Evolutionary conservation across 2,888 invertebrate genomes (phyloP).

Genomic region (Mactromeris polynyma): DNA sequence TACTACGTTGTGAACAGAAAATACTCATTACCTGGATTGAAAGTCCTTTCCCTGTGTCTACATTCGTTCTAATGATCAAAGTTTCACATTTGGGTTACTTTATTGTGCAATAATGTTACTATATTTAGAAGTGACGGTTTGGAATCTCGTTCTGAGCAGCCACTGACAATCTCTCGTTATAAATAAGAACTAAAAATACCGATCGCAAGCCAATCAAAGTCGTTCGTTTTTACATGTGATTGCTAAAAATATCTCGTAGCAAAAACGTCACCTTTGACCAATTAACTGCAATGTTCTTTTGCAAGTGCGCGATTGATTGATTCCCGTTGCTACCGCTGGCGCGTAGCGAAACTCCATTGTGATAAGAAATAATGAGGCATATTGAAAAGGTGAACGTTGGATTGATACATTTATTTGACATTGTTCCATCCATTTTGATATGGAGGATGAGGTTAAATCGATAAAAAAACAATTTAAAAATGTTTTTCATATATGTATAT

Average conservation of each 20-base stretch:
- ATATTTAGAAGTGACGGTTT: slow-evolving; percentile 62
- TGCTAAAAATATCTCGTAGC: slow-evolving; percentile 21
- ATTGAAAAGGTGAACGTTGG: too few species aligned
- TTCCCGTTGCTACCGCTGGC: neutral
- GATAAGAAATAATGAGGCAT: too few species aligned
- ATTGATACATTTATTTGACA: too few species aligned
- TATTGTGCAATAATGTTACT: slow-evolving; percentile 81
- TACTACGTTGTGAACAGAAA: slow-evolving; percentile 5
- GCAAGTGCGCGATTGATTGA: neutral
- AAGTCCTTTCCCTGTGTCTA: slow-evolving; percentile 71
- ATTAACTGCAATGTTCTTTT: neutral
- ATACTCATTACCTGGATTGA: slow-evolving; percentile 72
- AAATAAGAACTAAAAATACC: slow-evolving; percentile 11
- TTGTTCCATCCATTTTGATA: too few species aligned
- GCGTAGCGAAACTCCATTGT: neutral
- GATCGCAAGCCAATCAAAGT: slow-evolving; percentile 24
- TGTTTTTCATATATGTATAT: too few species aligned
- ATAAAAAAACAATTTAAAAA: too few species aligned
- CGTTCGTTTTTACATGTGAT: neutral
- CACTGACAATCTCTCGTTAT: slow-evolving; percentile 23
- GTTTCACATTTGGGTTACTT: slow-evolving; percentile 65
- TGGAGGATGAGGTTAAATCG: too few species aligned
- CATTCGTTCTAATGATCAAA: slow-evolving; percentile 71
- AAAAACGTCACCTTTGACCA: slow-evolving; percentile 51
- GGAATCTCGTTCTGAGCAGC: slow-evolving; percentile 22